Evolutionary conservation across 2,113 vertebrate genomes (phyloP).

Genomic region (Telmatochromis sp.): DNA sequence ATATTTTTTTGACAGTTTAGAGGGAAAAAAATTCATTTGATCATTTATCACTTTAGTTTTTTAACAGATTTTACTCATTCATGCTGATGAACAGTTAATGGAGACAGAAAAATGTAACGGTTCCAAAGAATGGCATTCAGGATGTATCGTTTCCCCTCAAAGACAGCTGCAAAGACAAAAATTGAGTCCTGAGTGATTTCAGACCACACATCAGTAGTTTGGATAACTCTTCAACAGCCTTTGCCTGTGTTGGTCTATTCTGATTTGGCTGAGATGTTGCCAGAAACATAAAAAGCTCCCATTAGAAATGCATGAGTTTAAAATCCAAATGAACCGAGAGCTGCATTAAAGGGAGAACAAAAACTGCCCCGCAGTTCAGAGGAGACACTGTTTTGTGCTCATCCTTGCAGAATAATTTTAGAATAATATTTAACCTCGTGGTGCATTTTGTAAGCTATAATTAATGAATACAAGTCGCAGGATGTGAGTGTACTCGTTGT

Average conservation of each 20-base stretch:
- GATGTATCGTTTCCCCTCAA: neutral
- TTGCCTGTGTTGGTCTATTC: neutral
- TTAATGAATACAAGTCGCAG: slow-evolving; percentile 8
- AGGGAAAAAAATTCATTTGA: neutral
- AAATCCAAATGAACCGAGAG: slow-evolving; percentile 28
- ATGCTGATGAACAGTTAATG: neutral
- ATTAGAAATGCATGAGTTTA: slow-evolving; percentile 41
- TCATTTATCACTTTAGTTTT: neutral
- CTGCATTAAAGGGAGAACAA: slow-evolving; percentile 21
- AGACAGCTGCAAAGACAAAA: neutral
- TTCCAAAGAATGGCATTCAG: neutral
- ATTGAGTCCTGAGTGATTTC: neutral
- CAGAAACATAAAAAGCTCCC: slow-evolving; percentile 10
- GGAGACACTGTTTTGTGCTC: neutral
- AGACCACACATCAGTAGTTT: neutral
- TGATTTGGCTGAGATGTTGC: neutral
- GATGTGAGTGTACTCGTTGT: neutral
- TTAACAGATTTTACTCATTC: neutral
- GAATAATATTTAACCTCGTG: slow-evolving; percentile 16
- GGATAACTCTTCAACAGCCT: neutral
- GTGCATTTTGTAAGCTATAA: neutral
- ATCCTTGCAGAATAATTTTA: slow-evolving; percentile 32
- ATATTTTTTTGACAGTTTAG: neutral
- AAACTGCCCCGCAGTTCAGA: neutral
- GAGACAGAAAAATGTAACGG: neutral